Conservation (phyloP, 2,797 vertebrate genomes). For the Chelmon rostratus region DNA sequence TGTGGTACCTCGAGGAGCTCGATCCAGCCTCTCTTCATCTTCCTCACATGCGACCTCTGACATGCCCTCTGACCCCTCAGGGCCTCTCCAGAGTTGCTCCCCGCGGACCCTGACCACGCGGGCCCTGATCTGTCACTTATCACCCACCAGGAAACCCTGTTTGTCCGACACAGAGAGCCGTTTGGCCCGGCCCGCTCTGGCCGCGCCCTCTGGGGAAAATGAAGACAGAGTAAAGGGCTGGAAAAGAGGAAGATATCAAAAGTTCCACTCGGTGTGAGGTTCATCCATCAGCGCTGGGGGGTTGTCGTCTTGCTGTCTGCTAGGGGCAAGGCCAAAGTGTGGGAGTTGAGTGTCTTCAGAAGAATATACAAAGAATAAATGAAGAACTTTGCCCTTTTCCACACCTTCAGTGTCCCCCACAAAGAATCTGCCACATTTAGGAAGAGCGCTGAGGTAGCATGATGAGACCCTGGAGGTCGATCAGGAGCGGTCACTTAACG, state of each 20-base stretch:
- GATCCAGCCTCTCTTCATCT: conserved; percentile 75
- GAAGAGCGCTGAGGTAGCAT: background rate
- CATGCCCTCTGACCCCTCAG: conserved; percentile 69
- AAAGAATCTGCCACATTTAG: conserved; percentile 20
- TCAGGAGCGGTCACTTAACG: conserved; percentile 16
- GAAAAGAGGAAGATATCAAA: conserved; percentile 69
- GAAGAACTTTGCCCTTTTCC: conserved; percentile 12
- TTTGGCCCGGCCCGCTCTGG: conserved; percentile 25
- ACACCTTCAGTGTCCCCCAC: background rate
- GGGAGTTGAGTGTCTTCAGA: conserved; percentile 33
- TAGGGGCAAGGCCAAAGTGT: conserved; percentile 10
- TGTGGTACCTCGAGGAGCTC: conserved; percentile 67
- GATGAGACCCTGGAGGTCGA: background rate
- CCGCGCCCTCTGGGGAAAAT: conserved; percentile 51
- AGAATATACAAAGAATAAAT: conserved; percentile 16
- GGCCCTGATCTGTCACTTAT: conserved; percentile 78
- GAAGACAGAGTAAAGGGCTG: conserved; percentile 48
- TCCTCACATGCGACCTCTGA: conserved; percentile 71
- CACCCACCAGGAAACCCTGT: conserved; percentile 76
- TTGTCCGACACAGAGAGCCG: conserved; percentile 58
- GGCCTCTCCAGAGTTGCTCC: conserved; percentile 58
- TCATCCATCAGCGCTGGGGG: conserved; percentile 53
- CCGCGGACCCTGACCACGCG: conserved; percentile 62
- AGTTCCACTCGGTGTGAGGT: conserved; percentile 59
- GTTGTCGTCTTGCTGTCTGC: conserved; percentile 38